Base-by-base conservation (phyloP, 2,113 vertebrate genomes). In the Tilapia sparmanii region DNA sequence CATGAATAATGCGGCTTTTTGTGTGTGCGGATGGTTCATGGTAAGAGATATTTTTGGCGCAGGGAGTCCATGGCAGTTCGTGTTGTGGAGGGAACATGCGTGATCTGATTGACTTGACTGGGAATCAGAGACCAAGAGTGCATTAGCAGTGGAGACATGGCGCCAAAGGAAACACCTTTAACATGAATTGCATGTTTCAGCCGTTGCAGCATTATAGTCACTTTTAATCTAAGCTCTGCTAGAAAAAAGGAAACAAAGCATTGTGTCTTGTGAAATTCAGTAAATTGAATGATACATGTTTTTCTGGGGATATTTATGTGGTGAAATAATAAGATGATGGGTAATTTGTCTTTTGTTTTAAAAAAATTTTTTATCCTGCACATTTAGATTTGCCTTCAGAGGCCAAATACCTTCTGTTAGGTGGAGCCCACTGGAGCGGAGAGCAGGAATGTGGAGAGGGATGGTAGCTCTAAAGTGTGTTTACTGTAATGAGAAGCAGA, bases 401-500 rank as follows among this genome's bases (percentile, higher is more conserved):
- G 73, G 82, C 80, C 86, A 84, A 86, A 86, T 73, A 53, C 33
- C 29, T 63, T 88, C 84, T 8, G 29, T 85, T 89, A 88, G 83
- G 89, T 90, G 83, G 84, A 90, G 89, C 24, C 82, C 83, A 63
- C 80, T 53, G 63, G 63, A 89, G 53, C 16, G 3, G 59, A 57
- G 55, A 83, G 88, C 82, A 89, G 93, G 90, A 91, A 95, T 89
- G 91, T 81, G 78, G 52, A 81, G 80, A 89, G 84, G 83, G 89
- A 93, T 93, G 89, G 90, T 55, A 88, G 92, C 89, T 84, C 71
- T 59, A 82, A 90, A 93, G 86, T 66, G 71, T 84, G 88, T 91
- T 94, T 88, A 92, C 90, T 92, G 89, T 96, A 95, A 96, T 95
- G 89, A 94, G 91, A 95, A 96, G 93, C 96, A 96, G 95, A 90